Conservation (phyloP, 1,140 invertebrate species). For the Drosophila subobscura region DNA sequence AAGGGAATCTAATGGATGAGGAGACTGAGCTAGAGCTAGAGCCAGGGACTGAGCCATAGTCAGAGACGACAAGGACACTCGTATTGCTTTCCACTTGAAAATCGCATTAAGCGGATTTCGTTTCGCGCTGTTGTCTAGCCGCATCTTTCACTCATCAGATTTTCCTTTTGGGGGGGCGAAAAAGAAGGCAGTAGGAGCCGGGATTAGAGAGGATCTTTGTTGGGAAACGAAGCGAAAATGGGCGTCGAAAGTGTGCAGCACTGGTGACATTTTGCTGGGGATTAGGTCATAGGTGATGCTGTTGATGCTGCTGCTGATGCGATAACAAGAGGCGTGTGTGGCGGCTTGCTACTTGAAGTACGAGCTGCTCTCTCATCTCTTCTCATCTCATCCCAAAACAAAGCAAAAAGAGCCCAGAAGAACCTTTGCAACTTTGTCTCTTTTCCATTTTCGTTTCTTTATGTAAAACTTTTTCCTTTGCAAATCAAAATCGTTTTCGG, state of each 20-base stretch:
- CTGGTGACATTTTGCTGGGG: conserved; percentile 49
- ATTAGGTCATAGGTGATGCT: conserved; percentile 60
- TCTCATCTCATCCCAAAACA: too few species aligned
- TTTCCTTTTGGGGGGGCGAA: background rate
- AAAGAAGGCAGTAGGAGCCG: conserved; percentile 16
- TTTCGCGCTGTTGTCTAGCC: conserved; percentile 48
- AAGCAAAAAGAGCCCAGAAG: background rate
- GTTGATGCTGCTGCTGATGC: conserved; percentile 26
- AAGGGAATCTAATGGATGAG: conserved; percentile 16
- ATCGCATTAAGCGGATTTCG: conserved; percentile 71
- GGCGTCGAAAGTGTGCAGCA: background rate
- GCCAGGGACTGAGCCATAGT: background rate
- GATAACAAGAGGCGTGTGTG: conserved; percentile 40
- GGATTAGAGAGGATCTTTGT: conserved; percentile 7
- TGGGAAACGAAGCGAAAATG: too few species aligned
- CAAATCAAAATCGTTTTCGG: conserved; percentile 22
- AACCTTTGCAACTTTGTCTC: background rate
- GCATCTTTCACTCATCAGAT: conserved; percentile 53
- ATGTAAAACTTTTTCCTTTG: conserved; percentile 22
- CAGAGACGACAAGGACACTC: conserved; percentile 31
- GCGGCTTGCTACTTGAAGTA: conserved; percentile 27
- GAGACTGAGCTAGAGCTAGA: conserved; percentile 4
- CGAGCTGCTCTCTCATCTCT: too few species aligned
- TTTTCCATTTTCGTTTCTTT: conserved; percentile 9
- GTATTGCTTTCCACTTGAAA: conserved; percentile 75